Conservation (phyloP, 1,140 invertebrate genomes). For the Saccostrea echinata region DNA sequence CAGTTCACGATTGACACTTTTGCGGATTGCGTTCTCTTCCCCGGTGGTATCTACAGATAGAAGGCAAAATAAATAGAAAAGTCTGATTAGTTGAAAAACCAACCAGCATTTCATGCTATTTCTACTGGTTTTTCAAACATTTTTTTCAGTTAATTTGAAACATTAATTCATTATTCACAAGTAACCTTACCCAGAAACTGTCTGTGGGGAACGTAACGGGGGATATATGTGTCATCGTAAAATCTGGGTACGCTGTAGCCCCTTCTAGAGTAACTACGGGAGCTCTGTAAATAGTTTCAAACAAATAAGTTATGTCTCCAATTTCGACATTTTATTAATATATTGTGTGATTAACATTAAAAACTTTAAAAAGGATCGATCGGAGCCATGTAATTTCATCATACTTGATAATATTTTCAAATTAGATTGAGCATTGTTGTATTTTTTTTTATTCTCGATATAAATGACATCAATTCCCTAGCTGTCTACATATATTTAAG, state of each 20-base stretch:
- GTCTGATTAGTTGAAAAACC: background rate
- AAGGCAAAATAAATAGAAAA: background rate
- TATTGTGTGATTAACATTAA: too few relatives aligned
- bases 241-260: constrained; percentile 12
- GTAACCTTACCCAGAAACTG: background rate
- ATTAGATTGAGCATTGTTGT: too few relatives aligned
- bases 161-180: background rate
- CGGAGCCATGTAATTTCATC: too few relatives aligned
- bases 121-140: too few relatives aligned
- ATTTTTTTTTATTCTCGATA: too few relatives aligned
- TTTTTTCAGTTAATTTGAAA: too few relatives aligned
- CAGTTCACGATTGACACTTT: constrained; percentile 56
- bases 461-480: too few relatives aligned
- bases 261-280: constrained; percentile 14
- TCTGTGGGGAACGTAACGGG: background rate
- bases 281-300: background rate
- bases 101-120: background rate
- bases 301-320: background rate
- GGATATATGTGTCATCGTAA: constrained; percentile 11
- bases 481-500: too few relatives aligned
- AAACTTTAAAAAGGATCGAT: too few relatives aligned
- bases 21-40: constrained; percentile 56
- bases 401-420: too few relatives aligned
- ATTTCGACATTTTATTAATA: background rate
- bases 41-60: constrained; percentile 52